Conservation (phyloP, 2,888 invertebrate genomes). For the Ochlodes sylvanus region DNA sequence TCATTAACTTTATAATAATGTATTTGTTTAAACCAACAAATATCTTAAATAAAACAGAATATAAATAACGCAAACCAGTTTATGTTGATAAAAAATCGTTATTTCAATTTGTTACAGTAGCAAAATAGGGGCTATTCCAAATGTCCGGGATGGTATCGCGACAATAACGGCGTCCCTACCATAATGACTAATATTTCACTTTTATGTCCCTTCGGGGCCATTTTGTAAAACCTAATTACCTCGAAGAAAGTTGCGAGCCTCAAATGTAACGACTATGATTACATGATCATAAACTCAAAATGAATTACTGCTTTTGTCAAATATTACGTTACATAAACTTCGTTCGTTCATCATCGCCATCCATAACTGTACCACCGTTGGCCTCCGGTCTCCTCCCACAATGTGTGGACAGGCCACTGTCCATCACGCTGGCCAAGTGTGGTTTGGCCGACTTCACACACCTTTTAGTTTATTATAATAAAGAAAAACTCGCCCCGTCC, state of each 20-base stretch:
- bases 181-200: conserved; percentile 59
- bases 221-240: conserved; percentile 58
- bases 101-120: conserved; percentile 29
- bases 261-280: conserved; percentile 55
- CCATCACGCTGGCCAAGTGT: too few species aligned
- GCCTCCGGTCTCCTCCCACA: too few species aligned
- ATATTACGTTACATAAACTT: background rate
- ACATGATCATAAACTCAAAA: conserved; percentile 61
- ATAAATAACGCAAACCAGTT: background rate
- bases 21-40: too few species aligned
- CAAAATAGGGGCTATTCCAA: conserved; percentile 29
- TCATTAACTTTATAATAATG: too few species aligned
- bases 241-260: conserved; percentile 53
- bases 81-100: conserved; percentile 19
- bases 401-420: too few species aligned
- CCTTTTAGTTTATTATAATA: too few species aligned
- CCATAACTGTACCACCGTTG: too few species aligned
- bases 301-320: conserved; percentile 56
- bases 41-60: background rate
- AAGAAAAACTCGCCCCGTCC: too few species aligned
- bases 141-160: conserved; percentile 37
- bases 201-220: conserved; percentile 39
- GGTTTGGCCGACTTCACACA: too few species aligned
- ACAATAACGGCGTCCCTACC: conserved; percentile 41
- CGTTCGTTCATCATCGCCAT: too few species aligned